Evolutionary conservation across 2,797 vertebrate species (phyloP).

Genomic region (Diplodus puntazzo): DNA sequence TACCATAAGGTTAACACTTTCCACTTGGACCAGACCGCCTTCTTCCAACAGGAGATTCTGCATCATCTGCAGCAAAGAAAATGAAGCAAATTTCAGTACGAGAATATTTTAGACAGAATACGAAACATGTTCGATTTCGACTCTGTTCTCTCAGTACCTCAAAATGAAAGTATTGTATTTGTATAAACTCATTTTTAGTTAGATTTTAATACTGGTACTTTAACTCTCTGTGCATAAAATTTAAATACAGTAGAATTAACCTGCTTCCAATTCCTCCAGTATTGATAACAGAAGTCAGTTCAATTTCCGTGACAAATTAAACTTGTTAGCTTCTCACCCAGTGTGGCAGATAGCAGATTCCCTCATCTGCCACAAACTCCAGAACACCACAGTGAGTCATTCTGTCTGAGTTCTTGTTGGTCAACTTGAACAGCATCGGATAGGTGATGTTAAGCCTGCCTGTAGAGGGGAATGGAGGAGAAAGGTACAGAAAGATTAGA

Average conservation of each 20-base stretch:
- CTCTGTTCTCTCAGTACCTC: not conserved
- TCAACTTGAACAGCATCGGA: constrained; percentile 98
- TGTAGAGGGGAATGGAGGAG: constrained; percentile 56
- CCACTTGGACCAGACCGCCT: constrained; percentile 96
- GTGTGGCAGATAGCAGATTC: constrained; percentile 98
- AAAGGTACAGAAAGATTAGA: not conserved
- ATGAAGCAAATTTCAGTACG: constrained; percentile 26
- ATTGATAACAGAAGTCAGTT: not conserved
- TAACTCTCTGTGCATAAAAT: not conserved
- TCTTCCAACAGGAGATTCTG: constrained; percentile 98
- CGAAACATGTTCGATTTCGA: not conserved
- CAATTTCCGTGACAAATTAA: not conserved
- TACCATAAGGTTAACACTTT: constrained; percentile 99
- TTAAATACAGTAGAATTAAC: not conserved
- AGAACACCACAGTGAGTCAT: constrained; percentile 98
- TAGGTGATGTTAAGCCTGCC: constrained; percentile 98
- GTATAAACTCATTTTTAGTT: not conserved
- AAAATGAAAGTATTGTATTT: not conserved
- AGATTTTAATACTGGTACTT: not conserved
- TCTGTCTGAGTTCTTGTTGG: constrained; percentile 97
- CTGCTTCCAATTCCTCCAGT: not conserved
- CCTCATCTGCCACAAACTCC: constrained; percentile 98
- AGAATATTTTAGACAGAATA: not conserved
- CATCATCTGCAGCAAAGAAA: constrained; percentile 92
- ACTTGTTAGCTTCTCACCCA: constrained; percentile 87